phyloP scores from a whole-genome alignment of 2,888 invertebrate species.

The Pollenia griseotomentosa region DNA sequence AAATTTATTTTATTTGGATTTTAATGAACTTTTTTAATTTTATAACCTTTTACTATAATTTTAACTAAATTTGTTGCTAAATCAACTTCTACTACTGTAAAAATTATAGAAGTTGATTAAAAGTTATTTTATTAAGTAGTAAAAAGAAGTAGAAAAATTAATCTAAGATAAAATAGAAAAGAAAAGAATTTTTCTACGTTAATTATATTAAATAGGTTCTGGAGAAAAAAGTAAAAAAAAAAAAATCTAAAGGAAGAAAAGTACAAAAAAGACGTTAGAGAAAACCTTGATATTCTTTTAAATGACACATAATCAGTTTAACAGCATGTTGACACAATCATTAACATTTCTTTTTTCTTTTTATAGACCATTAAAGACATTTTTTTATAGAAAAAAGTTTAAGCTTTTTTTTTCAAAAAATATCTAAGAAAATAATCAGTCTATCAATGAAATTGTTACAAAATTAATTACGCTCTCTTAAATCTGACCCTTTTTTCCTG shows the following conservation, averaged over 20 bases:
- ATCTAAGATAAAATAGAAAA: too few relatives aligned
- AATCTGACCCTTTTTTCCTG: constrained; percentile 13
- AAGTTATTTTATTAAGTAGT: background rate
- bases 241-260: background rate
- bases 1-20: background rate
- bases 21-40: background rate
- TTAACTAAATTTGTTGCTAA: background rate
- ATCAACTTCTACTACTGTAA: background rate
- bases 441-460: constrained; percentile 18
- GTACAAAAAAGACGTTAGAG: background rate
- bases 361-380: background rate
- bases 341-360: background rate
- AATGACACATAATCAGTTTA: constrained; percentile 17
- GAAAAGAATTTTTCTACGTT: background rate
- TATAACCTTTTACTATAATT: background rate
- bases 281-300: background rate
- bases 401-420: background rate
- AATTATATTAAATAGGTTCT: constrained; percentile 8
- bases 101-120: background rate
- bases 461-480: constrained; percentile 48
- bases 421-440: background rate
- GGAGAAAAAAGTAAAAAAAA: background rate
- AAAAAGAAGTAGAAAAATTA: background rate
- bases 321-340: constrained; percentile 51
- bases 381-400: background rate